A percentile compares a stretch with the other conserved stretches of the same genome.
Conservation (phyloP, 30 jellyfish, hydroid and myxozoan species). For the Aurelia sp. region DNA sequence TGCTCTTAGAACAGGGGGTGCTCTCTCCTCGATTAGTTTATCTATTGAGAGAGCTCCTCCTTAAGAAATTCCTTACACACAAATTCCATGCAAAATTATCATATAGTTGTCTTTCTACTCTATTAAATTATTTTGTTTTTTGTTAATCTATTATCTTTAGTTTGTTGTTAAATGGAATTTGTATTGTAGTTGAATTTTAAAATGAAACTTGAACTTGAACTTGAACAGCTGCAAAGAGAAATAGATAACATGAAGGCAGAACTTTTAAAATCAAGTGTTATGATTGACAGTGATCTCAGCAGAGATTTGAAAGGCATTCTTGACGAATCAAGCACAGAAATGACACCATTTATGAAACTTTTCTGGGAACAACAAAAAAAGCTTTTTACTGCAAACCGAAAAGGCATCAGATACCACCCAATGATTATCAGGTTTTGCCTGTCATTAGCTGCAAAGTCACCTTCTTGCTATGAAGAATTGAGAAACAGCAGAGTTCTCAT, state of each 20-base stretch:
- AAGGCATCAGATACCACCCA: constrained; percentile 52
- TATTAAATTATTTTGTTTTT: too few species aligned
- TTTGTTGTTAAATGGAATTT: too few species aligned
- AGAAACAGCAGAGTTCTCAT: constrained; percentile 13
- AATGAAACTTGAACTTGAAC: too few species aligned
- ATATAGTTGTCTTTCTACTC: too few species aligned
- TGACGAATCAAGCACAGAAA: not conserved
- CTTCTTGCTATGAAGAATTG: constrained; percentile 46
- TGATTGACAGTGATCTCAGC: not conserved
- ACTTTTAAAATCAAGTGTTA: constrained; percentile 2
- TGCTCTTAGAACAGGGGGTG: too few species aligned
- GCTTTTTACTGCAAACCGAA: not conserved
- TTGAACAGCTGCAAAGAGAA: not conserved
- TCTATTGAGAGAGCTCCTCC: too few species aligned
- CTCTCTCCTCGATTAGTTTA: too few species aligned
- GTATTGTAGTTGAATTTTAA: too few species aligned
- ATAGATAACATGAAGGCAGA: not conserved
- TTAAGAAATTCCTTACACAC: too few species aligned
- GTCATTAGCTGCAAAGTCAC: constrained; percentile 46
- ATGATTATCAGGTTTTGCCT: constrained; percentile 59
- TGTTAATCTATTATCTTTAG: too few species aligned
- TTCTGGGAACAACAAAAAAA: constrained; percentile 66
- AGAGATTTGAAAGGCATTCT: not conserved
- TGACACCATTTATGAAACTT: constrained; percentile 50
- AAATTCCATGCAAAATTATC: too few species aligned